phyloP scores from a whole-genome alignment of 2,888 invertebrate genomes.

The Arenicola marina region DNA sequence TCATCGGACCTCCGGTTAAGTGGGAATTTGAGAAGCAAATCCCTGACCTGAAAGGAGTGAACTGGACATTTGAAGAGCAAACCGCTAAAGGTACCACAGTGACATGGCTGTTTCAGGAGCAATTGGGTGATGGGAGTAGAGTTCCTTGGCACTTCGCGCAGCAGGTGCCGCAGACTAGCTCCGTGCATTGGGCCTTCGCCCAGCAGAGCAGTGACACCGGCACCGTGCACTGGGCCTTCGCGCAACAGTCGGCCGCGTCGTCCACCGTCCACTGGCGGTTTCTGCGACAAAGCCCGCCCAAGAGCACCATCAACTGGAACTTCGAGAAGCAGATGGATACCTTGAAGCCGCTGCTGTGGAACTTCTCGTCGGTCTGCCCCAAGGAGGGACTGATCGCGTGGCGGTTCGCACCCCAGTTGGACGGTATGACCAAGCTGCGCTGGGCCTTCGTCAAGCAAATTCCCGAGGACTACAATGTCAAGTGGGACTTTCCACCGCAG shows the following conservation, averaged over 20 bases:
- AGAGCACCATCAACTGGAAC: not conserved
- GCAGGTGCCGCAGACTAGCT: not conserved
- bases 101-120: not conserved
- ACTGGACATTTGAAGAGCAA: conserved; percentile 3
- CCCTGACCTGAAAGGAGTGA: not conserved
- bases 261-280: not conserved
- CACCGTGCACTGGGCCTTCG: not conserved
- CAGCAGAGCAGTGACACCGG: not conserved
- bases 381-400: not conserved
- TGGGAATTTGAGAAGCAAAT: not conserved
- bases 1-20: not conserved
- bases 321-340: not conserved
- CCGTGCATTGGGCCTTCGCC: not conserved
- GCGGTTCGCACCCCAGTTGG: not conserved
- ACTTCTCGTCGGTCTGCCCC: not conserved
- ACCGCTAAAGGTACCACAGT: not conserved
- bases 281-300: not conserved
- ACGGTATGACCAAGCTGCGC: not conserved
- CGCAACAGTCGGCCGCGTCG: not conserved
- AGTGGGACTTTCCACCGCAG: not conserved
- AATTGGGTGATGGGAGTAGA: not conserved
- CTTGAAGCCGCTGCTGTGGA: not conserved
- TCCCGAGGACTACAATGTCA: not conserved
- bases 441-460: not conserved
- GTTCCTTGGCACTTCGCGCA: not conserved